These are phyloP conservation scores for Apodemia duryi DNA, from an alignment of 2,888 invertebrate species.

Conservation along the genomic window DNA sequence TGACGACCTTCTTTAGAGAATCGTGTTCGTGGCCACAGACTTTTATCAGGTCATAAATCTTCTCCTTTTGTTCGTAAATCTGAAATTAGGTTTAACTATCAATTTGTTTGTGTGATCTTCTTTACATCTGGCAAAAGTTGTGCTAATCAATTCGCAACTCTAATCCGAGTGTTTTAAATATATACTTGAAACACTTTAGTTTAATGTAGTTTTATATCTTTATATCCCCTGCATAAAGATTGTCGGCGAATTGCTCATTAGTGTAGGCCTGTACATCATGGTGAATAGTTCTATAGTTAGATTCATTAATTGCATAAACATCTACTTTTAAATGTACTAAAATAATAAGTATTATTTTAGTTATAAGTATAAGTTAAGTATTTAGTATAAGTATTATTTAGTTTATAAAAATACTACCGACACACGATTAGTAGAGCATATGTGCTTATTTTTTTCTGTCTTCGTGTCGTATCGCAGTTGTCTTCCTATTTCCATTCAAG, in stretches of 20 bases:
- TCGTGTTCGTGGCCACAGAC: slow-evolving; percentile 70
- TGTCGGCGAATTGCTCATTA: slow-evolving; percentile 3
- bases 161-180: not conserved
- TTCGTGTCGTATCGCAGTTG: too few species aligned
- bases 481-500: too few species aligned
- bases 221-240: slow-evolving; percentile 4
- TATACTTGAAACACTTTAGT: not conserved
- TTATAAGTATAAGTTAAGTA: too few species aligned
- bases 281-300: slow-evolving; percentile 4
- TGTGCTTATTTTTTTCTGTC: too few species aligned
- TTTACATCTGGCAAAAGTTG: slow-evolving; percentile 9
- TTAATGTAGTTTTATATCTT: slow-evolving; percentile 7
- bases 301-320: slow-evolving; percentile 1
- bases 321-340: not conserved
- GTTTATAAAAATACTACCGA: too few species aligned
- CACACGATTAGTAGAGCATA: too few species aligned
- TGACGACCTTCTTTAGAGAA: slow-evolving; percentile 66
- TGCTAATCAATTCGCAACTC: slow-evolving; percentile 5
- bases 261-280: not conserved
- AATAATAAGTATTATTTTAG: not conserved
- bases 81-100: slow-evolving; percentile 37
- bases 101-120: slow-evolving; percentile 18
- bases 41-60: slow-evolving; percentile 58
- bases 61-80: slow-evolving; percentile 57
- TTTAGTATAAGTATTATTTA: too few species aligned